Conservation (phyloP, 2,113 vertebrate species). For the Menidia beryllina region DNA sequence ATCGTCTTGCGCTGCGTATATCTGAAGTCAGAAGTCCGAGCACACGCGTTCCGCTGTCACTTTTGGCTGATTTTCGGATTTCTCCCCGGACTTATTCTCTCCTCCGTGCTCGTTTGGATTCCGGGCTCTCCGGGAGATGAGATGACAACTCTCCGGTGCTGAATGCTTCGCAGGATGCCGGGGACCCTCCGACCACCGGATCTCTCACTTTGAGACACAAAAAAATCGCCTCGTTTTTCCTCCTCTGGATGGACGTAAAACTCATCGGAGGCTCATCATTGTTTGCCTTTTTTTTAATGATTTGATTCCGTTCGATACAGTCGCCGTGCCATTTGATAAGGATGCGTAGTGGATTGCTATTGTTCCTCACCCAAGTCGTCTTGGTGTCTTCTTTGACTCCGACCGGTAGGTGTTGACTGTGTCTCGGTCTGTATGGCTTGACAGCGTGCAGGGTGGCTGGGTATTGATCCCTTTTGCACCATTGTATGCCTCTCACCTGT, state of each 20-base stretch:
- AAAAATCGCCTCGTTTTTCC: neutral
- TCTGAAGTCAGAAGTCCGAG: slow-evolving; percentile 16
- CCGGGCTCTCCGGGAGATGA: slow-evolving; percentile 78
- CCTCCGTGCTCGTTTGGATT: slow-evolving; percentile 64
- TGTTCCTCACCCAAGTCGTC: slow-evolving; percentile 67
- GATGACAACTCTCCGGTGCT: slow-evolving; percentile 83
- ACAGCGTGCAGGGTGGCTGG: slow-evolving; percentile 24
- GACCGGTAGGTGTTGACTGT: slow-evolving; percentile 68
- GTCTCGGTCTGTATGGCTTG: slow-evolving; percentile 25
- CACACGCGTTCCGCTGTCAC: slow-evolving; percentile 23
- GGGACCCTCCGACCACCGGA: slow-evolving; percentile 79
- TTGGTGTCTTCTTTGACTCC: slow-evolving; percentile 61
- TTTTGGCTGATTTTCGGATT: slow-evolving; percentile 47
- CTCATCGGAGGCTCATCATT: neutral
- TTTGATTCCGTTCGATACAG: slow-evolving; percentile 12
- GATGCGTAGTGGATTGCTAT: slow-evolving; percentile 74
- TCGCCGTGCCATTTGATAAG: slow-evolving; percentile 38
- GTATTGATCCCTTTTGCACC: slow-evolving; percentile 41
- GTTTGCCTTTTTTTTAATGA: neutral
- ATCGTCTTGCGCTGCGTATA: neutral
- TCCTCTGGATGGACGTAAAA: slow-evolving; percentile 30
- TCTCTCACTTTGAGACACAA: slow-evolving; percentile 66
- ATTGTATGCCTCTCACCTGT: slow-evolving; percentile 69
- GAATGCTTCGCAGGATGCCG: slow-evolving; percentile 88
- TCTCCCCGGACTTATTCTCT: slow-evolving; percentile 9